Evolutionary conservation across 2,888 invertebrate genomes (phyloP).

Genomic region (Beris chalybata): DNA sequence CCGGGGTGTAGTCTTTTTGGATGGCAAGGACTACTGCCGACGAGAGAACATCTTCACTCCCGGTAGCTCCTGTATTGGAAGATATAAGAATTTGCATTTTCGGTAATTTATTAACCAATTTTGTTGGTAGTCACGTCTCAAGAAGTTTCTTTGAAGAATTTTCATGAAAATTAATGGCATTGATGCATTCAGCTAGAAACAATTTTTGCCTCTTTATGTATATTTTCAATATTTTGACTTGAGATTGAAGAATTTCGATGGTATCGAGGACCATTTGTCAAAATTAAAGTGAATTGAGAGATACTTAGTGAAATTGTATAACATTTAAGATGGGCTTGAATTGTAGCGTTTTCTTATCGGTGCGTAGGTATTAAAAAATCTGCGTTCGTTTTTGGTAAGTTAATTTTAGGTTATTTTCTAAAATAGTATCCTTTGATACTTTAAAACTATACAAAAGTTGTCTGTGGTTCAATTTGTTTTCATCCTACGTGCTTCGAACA

Average conservation of each 20-base stretch:
- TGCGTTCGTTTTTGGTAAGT: too few species aligned
- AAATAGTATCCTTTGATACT: too few species aligned
- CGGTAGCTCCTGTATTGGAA: neutral
- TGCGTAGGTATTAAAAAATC: too few species aligned
- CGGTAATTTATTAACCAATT: constrained; percentile 33
- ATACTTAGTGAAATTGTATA: too few species aligned
- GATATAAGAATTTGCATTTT: constrained; percentile 29
- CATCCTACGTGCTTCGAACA: too few species aligned
- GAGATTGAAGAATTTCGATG: constrained; percentile 13
- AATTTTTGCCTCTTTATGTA: constrained; percentile 25
- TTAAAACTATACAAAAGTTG: too few species aligned
- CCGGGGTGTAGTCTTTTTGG: constrained; percentile 7
- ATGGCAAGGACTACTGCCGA: constrained; percentile 6
- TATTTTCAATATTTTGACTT: constrained; percentile 28
- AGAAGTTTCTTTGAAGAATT: constrained; percentile 27
- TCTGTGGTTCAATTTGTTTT: too few species aligned
- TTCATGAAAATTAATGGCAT: constrained; percentile 30
- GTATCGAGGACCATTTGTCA: constrained; percentile 23
- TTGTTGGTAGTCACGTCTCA: constrained; percentile 29
- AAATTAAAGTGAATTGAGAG: neutral
- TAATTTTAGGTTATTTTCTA: too few species aligned
- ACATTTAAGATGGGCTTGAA: too few species aligned
- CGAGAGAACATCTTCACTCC: constrained; percentile 2
- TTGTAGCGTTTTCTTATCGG: too few species aligned
- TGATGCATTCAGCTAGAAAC: constrained; percentile 28